Base-by-base conservation (phyloP, 2,888 invertebrate species). In the Polia nebulosa region DNA sequence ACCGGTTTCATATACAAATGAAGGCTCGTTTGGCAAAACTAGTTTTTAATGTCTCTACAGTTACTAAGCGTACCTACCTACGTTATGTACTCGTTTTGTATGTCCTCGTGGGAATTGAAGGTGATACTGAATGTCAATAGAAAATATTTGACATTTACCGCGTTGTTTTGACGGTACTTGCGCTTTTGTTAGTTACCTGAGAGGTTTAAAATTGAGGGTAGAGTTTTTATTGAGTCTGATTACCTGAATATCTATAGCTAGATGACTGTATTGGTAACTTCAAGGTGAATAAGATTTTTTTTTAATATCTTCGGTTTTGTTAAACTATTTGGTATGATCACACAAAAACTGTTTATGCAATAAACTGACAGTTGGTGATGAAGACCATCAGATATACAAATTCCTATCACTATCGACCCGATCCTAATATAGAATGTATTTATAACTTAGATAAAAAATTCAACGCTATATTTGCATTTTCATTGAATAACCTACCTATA, bases 1-100 rank as follows among this genome's bases (percentile, higher is more conserved):
- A 82, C 86, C 82, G 74, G 79, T 86, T 86, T 71, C 20, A 41
- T 67, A 71, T 44, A 68, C 65, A 76, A 70, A 58, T 62, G 67
- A 49, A 63, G 41, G 51, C 76, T 68, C 41, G 78, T 75, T 81
- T 82, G 65, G 71, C 69, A 34, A 68, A 81, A 82, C 82, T 66
- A 29, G 81, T 82, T 80, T 63, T 49, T 60, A 49, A 49, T 53
- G 25, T 53, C 34, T 57, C 56, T 49, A 72, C 65, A 58, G 72
- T 76, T 67, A 59, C 56, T 45, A 53, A 15, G 27, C 32, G 41
- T 58, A 49, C 51, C 34, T 65, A 51, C 2, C 20, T 56, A 27
- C 52, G 15, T 49, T 51, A 44, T 34, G 11, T 44, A 7, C 34
- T n/a, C 47, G n/a, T 55, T 63, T 11, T 61, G 47, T 68, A 55